A percentile compares a stretch with the other conserved stretches of the same genome.
These are phyloP conservation scores for Muricea muricata DNA, from an alignment of 92 coral and sea anemone genomes.

Conservation along the genomic window DNA sequence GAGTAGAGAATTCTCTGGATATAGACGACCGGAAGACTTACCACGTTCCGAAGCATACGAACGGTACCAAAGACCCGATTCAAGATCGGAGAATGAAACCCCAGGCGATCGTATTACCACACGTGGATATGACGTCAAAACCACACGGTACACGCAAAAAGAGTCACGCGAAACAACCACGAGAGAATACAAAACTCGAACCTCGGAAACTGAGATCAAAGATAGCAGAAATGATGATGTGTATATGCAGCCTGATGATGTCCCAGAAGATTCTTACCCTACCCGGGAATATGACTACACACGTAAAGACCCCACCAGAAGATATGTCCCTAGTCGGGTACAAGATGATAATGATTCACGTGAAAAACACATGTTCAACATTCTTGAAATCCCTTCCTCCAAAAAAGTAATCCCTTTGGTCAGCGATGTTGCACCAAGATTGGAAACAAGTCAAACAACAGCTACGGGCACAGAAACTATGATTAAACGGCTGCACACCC, in stretches of 20 bases:
- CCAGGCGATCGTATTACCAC: background rate
- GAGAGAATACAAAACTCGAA: background rate
- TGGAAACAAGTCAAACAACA: background rate
- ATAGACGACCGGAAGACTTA: slow-evolving; percentile 1
- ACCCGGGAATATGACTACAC: background rate
- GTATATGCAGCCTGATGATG: background rate
- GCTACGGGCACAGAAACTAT: background rate
- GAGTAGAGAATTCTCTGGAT: slow-evolving; percentile 32
- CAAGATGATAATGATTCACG: no score
- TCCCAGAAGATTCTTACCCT: background rate
- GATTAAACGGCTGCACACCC: slow-evolving; percentile 28
- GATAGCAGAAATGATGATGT: background rate
- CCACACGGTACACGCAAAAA: background rate
- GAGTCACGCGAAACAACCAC: slow-evolving; percentile 16
- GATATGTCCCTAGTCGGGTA: background rate
- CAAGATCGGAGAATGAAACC: background rate
- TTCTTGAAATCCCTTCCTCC: slow-evolving; percentile 2
- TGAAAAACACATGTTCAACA: slow-evolving; percentile 2
- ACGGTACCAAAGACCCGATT: background rate
- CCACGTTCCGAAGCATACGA: background rate
- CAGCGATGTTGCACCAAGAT: slow-evolving; percentile 1
- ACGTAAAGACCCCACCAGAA: background rate
- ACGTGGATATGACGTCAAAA: slow-evolving; percentile 37
- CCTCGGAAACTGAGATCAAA: slow-evolving; percentile 7
- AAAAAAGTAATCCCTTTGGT: slow-evolving; percentile 15